A percentile compares a stretch with the other conserved stretches of the same genome.
These are phyloP conservation scores for Leptobrachium ailaonicum DNA, from an alignment of 2,113 vertebrate genomes.

Conservation along the genomic window DNA sequence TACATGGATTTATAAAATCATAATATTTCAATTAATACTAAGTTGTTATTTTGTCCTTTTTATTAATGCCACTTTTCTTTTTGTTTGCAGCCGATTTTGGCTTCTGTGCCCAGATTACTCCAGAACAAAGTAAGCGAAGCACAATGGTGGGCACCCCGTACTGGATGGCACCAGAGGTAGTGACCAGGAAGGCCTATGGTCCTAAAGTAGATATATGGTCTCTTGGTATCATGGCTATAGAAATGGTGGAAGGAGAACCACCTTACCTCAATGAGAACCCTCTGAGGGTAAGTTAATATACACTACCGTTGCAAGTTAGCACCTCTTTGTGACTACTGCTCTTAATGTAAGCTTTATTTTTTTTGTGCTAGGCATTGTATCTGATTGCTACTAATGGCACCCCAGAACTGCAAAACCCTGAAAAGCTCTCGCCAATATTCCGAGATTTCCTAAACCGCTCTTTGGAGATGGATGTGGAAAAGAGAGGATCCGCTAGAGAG, in stretches of 20 bases:
- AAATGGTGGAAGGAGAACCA: slow-evolving; percentile 98
- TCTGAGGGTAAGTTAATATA: slow-evolving; percentile 79
- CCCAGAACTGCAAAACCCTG: slow-evolving; percentile 95
- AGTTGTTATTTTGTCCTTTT: too few species aligned
- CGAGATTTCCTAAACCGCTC: slow-evolving; percentile 93
- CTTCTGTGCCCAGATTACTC: slow-evolving; percentile 98
- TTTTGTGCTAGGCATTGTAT: slow-evolving; percentile 83
- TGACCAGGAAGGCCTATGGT: slow-evolving; percentile 95
- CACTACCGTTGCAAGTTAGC: not conserved
- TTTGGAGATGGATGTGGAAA: slow-evolving; percentile 98
- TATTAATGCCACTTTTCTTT: slow-evolving; percentile 47
- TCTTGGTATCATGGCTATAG: slow-evolving; percentile 97
- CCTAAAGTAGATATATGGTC: slow-evolving; percentile 99
- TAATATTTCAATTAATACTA: too few species aligned
- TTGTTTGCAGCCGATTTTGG: slow-evolving; percentile 88
- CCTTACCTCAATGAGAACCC: slow-evolving; percentile 98
- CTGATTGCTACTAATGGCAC: slow-evolving; percentile 98
- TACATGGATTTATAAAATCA: too few species aligned
- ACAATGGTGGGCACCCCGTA: slow-evolving; percentile 98
- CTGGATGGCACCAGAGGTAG: slow-evolving; percentile 98
- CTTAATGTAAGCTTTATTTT: slow-evolving; percentile 10
- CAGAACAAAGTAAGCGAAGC: slow-evolving; percentile 96
- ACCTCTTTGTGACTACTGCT: too few species aligned
- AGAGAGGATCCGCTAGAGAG: slow-evolving; percentile 93
- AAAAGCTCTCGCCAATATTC: slow-evolving; percentile 94